Evolutionary conservation across 2,888 invertebrate genomes (phyloP), one percentile per base, ranked within the genome.

Genomic region (Adineta ricciae): DNA sequence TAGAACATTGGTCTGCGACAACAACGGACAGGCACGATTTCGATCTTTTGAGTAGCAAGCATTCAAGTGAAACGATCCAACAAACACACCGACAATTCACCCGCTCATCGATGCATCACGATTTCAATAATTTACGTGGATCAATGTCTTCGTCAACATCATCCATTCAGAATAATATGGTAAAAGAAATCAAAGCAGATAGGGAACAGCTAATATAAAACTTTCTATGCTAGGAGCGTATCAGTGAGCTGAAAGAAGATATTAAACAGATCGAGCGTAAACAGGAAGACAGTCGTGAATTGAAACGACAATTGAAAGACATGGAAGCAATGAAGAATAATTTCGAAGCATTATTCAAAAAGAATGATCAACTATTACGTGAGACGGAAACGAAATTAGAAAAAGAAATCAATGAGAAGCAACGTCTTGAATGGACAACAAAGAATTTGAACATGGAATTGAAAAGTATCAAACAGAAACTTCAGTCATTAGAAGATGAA

Each of bases 341-440:
- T 78, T 78, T 78, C 11, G 78, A 78, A 78, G 78, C 78, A 41
- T 41, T 78, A 19, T 78, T 24, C 3, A 41, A 78, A 9, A 78
- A 78, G 41, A 41, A 38, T 41, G 38, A 78, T 41, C 78, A 78
- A 78, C 41, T 78, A n/a, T 41, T 78, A 78, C 38, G 38, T 24
- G 78, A 78, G 11, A 78, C 78, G 9, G 78, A 78, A 78, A 41
- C 78, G n/a, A 78, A 78, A 24, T 78, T 78, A 78, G 78, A 78
- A 78, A 38, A 78, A 78, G 78, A 78, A 78, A 78, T 41, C 2
- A 38, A 4, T 4, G 78, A 38, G 24, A 78, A 78, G 24, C 41
- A 41, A 78, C 38, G n/a, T 19, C n/a, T 78, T 41, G 78, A 78
- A 78, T 78, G 21, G 19, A 41, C 38, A 21, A 78, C 78, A 41